Evolutionary conservation across 2,113 vertebrate genomes (phyloP).

Genomic region (Dipodomys merriami): DNA sequence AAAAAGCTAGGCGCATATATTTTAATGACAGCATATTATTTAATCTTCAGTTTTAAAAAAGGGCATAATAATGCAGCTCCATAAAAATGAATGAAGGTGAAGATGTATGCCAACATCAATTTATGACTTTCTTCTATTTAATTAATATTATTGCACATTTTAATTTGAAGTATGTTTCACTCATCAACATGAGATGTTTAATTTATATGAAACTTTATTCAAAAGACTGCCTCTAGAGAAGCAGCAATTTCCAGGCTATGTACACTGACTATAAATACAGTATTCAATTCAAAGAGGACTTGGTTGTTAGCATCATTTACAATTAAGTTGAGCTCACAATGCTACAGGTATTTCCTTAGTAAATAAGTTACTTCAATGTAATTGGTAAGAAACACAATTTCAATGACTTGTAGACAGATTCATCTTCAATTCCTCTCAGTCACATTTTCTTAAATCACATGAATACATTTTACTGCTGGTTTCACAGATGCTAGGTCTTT

Average conservation of each 20-base stretch:
- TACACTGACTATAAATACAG: slow-evolving; percentile 32
- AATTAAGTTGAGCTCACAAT: slow-evolving; percentile 38
- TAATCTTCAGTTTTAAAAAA: slow-evolving; percentile 74
- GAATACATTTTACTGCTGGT: not conserved
- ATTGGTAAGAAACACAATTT: slow-evolving; percentile 12
- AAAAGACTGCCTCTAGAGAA: slow-evolving; percentile 72
- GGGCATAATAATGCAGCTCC: slow-evolving; percentile 72
- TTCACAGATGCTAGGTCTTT: not conserved
- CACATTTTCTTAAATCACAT: not conserved
- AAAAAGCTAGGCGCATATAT: slow-evolving; percentile 47
- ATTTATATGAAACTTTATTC: slow-evolving; percentile 83
- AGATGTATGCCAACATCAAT: slow-evolving; percentile 79
- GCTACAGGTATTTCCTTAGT: not conserved
- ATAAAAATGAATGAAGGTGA: slow-evolving; percentile 79
- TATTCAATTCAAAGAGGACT: slow-evolving; percentile 39
- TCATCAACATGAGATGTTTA: slow-evolving; percentile 79
- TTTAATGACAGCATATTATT: slow-evolving; percentile 67
- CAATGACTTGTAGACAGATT: not conserved
- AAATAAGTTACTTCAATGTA: slow-evolving; percentile 35
- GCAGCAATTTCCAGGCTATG: slow-evolving; percentile 55
- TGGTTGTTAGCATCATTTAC: not conserved
- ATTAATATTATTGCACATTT: slow-evolving; percentile 82
- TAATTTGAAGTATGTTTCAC: slow-evolving; percentile 81
- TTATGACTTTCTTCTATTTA: slow-evolving; percentile 82
- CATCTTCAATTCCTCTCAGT: not conserved